Conservation (phyloP, 2,797 vertebrate genomes). For the Acrossocheilus wenchowensis region DNA sequence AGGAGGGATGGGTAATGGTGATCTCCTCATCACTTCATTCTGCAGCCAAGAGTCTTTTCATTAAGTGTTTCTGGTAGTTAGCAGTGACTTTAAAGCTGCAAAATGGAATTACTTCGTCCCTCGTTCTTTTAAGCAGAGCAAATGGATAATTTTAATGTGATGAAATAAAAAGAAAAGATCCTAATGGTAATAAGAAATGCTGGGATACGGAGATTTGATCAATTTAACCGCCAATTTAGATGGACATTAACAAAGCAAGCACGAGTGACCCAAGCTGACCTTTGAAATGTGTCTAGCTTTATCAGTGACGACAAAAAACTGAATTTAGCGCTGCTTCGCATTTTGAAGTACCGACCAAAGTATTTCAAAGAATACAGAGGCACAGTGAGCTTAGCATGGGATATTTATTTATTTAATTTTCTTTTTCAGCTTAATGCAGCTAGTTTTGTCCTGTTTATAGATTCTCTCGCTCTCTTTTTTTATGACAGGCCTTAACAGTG, state of each 20-base stretch:
- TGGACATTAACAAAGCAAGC: conserved; percentile 36
- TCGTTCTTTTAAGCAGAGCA: conserved; percentile 66
- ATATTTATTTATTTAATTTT: background rate
- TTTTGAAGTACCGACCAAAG: conserved; percentile 6
- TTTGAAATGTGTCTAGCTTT: conserved; percentile 20
- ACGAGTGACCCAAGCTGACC: conserved; percentile 11
- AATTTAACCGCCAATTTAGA: conserved; percentile 27
- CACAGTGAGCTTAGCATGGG: no score
- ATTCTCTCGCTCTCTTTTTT: background rate
- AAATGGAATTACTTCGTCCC: conserved; percentile 73
- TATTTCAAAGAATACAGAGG: conserved; percentile 11
- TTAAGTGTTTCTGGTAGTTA: conserved; percentile 77
- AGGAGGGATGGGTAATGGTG: conserved; percentile 71
- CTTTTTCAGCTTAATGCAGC: background rate
- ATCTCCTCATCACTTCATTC: conserved; percentile 74
- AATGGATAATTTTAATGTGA: conserved; percentile 57
- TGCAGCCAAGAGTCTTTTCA: conserved; percentile 73
- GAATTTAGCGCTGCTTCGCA: background rate
- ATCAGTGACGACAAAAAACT: conserved; percentile 4
- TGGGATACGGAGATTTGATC: conserved; percentile 22
- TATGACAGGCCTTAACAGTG: conserved; percentile 13
- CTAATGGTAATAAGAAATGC: conserved; percentile 16
- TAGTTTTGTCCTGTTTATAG: background rate
- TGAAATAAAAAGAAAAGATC: conserved; percentile 45
- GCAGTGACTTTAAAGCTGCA: conserved; percentile 71